Conservation (phyloP, 2,113 vertebrate genomes). For the Python bivittatus region DNA sequence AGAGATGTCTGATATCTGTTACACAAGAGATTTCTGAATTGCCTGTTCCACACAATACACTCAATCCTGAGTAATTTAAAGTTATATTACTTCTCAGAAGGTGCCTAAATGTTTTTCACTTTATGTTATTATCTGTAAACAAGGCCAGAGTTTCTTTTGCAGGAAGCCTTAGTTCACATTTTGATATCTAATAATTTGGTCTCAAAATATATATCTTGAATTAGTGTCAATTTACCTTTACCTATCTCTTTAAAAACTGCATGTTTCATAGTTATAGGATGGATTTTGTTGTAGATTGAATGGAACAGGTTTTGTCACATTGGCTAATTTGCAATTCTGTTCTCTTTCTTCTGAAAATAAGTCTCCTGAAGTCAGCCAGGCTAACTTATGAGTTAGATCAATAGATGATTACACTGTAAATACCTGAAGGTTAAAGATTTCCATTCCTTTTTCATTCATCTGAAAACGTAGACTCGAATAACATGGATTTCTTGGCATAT, state of each 20-base stretch:
- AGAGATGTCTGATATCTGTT: conserved; percentile 3
- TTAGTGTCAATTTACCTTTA: not conserved
- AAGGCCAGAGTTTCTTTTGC: conserved; percentile 20
- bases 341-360: too few relatives aligned
- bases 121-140: conserved; percentile 30
- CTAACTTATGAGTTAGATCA: too few relatives aligned
- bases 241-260: not conserved
- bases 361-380: too few relatives aligned
- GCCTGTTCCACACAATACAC: not conserved
- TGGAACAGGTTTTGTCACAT: not conserved
- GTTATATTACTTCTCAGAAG: conserved; percentile 16
- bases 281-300: conserved; percentile 11
- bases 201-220: not conserved
- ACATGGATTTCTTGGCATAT: not conserved
- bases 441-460: not conserved
- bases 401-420: too few relatives aligned
- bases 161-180: not conserved
- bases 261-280: conserved; percentile 7
- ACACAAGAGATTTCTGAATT: conserved; percentile 31
- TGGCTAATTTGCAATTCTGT: too few relatives aligned
- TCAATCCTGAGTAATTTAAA: conserved; percentile 22
- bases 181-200: conserved; percentile 5
- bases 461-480: not conserved
- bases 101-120: not conserved
- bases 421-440: not conserved